phyloP scores from a whole-genome alignment of 2,888 invertebrate genomes.

The Plagodis dolabraria region DNA sequence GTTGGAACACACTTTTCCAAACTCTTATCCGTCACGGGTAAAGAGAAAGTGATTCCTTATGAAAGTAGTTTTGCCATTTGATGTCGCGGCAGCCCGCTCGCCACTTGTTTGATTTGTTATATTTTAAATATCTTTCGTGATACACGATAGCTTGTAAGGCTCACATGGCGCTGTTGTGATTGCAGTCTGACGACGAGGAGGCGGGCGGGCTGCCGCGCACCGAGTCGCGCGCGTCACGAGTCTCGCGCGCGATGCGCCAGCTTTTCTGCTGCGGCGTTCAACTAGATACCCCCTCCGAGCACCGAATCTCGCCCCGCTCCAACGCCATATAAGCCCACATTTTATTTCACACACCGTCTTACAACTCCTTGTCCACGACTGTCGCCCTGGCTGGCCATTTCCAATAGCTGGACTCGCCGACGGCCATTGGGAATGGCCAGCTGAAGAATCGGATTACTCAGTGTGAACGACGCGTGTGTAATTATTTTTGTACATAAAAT shows the following conservation, averaged over 20 bases:
- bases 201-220: slow-evolving; percentile 79
- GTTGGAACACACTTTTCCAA: no score
- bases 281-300: slow-evolving; percentile 68
- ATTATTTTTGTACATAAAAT: slow-evolving; percentile 67
- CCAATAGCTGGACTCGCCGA: slow-evolving; percentile 38
- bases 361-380: slow-evolving; percentile 33
- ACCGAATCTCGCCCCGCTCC: slow-evolving; percentile 53
- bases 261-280: slow-evolving; percentile 74
- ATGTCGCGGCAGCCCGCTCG: slow-evolving; percentile 61
- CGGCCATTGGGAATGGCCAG: slow-evolving; percentile 58
- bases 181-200: slow-evolving; percentile 75
- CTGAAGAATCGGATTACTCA: slow-evolving; percentile 45
- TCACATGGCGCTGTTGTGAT: slow-evolving; percentile 44
- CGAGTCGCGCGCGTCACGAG: slow-evolving; percentile 66
- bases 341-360: slow-evolving; percentile 24
- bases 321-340: slow-evolving; percentile 52
- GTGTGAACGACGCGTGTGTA: slow-evolving; percentile 53
- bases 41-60: no score
- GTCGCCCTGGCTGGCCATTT: slow-evolving; percentile 60
- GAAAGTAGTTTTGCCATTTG: neutral
- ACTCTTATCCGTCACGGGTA: no score
- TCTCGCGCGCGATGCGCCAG: slow-evolving; percentile 67
- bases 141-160: neutral
- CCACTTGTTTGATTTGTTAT: slow-evolving; percentile 20
- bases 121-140: neutral